These are phyloP conservation scores for Amitus sp. DNA, from an alignment of 2,888 invertebrate genomes.

Conservation along the genomic window DNA sequence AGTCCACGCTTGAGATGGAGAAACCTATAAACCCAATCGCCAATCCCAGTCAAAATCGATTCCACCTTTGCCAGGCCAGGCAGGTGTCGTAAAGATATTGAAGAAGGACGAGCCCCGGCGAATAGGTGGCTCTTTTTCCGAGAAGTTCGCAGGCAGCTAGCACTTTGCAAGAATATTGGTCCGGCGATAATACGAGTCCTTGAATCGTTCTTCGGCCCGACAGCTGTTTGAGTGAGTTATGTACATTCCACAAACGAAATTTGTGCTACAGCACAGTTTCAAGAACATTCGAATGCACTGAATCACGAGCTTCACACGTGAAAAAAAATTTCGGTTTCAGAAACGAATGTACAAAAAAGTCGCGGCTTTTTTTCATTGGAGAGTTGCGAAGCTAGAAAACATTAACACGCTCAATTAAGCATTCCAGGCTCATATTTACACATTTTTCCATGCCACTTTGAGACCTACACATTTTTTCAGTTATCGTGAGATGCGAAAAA, in stretches of 20 bases:
- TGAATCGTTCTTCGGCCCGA: constrained; percentile 3
- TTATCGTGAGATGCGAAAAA: too few relatives aligned
- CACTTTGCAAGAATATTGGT: constrained; percentile 4
- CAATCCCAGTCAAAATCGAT: constrained; percentile 59
- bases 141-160: constrained; percentile 13
- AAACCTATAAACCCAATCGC: constrained; percentile 56
- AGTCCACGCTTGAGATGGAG: constrained; percentile 12
- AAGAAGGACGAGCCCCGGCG: constrained; percentile 38
- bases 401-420: too few relatives aligned
- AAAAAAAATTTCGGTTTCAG: neutral
- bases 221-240: constrained; percentile 1
- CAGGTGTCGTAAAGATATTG: constrained; percentile 47
- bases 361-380: too few relatives aligned
- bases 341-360: too few relatives aligned
- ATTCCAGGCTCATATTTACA: too few relatives aligned
- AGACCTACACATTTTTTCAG: too few relatives aligned
- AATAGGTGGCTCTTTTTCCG: constrained; percentile 33
- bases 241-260: constrained; percentile 6
- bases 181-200: constrained; percentile 10
- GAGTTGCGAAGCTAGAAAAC: too few relatives aligned
- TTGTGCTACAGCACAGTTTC: neutral
- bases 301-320: too few relatives aligned
- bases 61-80: constrained; percentile 51
- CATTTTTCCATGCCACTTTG: too few relatives aligned
- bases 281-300: neutral